Percentiles rank a stretch among this genome's conserved stretches.
phyloP scores from a whole-genome alignment of 2,113 vertebrate genomes.

The Lycocorax pyrrhopterus region DNA sequence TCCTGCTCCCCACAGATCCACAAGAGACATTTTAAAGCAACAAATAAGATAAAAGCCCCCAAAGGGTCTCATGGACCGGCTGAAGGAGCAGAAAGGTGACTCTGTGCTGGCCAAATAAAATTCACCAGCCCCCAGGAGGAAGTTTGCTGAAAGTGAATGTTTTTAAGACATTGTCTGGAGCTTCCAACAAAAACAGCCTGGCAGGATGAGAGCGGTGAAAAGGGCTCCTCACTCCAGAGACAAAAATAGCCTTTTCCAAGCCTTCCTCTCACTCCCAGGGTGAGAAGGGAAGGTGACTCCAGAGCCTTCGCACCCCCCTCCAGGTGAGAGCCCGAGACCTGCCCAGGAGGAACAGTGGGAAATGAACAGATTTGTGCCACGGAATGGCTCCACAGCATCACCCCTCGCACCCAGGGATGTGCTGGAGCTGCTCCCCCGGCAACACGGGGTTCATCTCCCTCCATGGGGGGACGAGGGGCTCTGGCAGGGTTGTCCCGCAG shows the following conservation, averaged over 20 bases:
- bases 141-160: not conserved
- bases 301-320: not conserved
- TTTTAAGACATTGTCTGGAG: not conserved
- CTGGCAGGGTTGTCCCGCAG: not conserved
- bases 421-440: not conserved
- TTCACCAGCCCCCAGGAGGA: not conserved
- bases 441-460: not conserved
- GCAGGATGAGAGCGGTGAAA: not conserved
- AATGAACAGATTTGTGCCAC: not conserved
- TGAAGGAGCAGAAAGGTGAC: not conserved
- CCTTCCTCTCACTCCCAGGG: not conserved
- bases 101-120: not conserved
- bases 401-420: not conserved
- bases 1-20: not conserved
- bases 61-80: not conserved
- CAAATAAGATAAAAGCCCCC: not conserved
- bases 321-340: not conserved
- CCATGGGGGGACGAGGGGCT: fast-evolving
- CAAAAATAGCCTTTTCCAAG: conserved; percentile 10
- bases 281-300: not conserved
- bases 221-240: not conserved
- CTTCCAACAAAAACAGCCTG: not conserved
- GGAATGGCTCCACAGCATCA: not conserved
- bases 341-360: not conserved
- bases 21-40: not conserved